These are phyloP conservation scores for Coilia nasus DNA, from an alignment of 2,797 vertebrate species.

Conservation along the genomic window DNA sequence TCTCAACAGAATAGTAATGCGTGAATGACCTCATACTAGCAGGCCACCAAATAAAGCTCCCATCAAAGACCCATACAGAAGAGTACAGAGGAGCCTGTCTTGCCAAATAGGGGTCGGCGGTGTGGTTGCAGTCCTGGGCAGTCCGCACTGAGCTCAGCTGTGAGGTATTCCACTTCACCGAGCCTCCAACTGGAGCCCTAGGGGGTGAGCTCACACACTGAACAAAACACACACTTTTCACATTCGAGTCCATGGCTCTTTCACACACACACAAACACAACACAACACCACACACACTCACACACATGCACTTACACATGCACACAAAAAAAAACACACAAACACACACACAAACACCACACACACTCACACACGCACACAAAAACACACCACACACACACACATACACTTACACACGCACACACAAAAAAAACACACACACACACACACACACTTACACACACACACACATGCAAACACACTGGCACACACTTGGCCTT, in stretches of 20 bases:
- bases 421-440: not conserved
- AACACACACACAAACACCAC: not conserved
- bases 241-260: too few species aligned
- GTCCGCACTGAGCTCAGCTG: conserved; percentile 9
- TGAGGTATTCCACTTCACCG: not conserved
- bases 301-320: not conserved
- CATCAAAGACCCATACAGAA: not conserved
- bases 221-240: too few species aligned
- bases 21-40: not conserved
- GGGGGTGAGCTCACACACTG: not conserved
- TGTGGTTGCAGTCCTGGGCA: not conserved
- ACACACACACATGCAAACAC: not conserved
- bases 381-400: too few species aligned
- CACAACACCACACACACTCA: too few species aligned
- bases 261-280: too few species aligned
- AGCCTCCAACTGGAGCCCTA: not conserved
- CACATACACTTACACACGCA: not conserved
- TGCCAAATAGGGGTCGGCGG: conserved; percentile 2
- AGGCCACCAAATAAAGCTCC: not conserved
- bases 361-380: not conserved
- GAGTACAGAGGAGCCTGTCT: not conserved
- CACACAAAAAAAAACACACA: not conserved
- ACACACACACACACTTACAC: not conserved
- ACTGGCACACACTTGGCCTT: not conserved
- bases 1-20: not conserved